These are phyloP conservation scores for Peromyscus melanophrys DNA, from an alignment of 2,797 vertebrate genomes.

Conservation along the genomic window DNA sequence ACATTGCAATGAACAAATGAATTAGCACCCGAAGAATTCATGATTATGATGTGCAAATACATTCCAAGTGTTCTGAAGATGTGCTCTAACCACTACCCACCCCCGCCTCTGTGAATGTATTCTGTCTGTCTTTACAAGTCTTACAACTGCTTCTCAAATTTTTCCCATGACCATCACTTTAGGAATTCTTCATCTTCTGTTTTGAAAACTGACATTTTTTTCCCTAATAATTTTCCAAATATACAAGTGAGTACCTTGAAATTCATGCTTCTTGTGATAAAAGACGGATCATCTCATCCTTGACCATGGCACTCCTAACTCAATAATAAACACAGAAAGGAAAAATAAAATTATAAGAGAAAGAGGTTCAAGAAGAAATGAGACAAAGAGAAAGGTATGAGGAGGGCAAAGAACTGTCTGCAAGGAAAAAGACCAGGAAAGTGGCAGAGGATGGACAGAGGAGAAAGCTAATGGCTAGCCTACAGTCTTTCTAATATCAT, in stretches of 20 bases:
- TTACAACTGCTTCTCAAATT: neutral
- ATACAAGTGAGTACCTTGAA: neutral
- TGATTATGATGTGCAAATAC: conserved; percentile 81
- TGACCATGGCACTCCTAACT: neutral
- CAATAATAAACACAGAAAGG: neutral
- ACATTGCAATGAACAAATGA: conserved; percentile 85
- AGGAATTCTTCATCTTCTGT: neutral
- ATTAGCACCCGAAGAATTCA: conserved; percentile 84
- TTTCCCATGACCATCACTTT: conserved; percentile 37
- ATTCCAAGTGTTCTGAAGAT: conserved; percentile 60
- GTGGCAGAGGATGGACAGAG: neutral
- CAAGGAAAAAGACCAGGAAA: neutral
- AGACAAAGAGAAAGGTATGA: neutral
- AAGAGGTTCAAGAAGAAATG: neutral
- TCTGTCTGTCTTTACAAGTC: neutral
- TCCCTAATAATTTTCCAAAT: conserved; percentile 45
- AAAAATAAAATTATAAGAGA: neutral
- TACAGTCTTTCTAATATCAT: neutral
- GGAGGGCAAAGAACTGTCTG: neutral
- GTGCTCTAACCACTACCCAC: neutral
- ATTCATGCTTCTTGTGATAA: conserved; percentile 6
- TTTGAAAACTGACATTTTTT: conserved; percentile 23
- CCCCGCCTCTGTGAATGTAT: neutral
- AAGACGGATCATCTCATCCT: neutral
- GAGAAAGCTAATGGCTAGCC: neutral